These are phyloP conservation scores for Automeris io DNA, from an alignment of 2,888 invertebrate species.

Conservation along the genomic window DNA sequence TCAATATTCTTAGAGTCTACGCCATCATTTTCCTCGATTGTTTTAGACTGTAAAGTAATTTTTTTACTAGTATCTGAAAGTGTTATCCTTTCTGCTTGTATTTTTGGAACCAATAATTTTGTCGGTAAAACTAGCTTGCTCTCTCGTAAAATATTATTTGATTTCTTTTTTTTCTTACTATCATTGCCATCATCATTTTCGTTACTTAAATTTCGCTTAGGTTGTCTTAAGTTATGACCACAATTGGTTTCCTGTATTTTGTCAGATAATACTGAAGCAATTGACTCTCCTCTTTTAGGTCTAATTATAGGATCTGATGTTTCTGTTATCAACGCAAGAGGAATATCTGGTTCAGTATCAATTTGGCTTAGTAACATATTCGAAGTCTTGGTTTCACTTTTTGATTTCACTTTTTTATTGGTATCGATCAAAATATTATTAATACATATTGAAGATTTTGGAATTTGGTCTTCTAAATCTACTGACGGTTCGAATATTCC, in stretches of 20 bases:
- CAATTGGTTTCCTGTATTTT: constrained; percentile 64
- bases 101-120: constrained; percentile 56
- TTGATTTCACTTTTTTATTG: constrained; percentile 55
- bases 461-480: constrained; percentile 81
- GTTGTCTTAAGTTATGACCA: constrained; percentile 64
- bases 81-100: constrained; percentile 53
- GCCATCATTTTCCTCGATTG: constrained; percentile 35
- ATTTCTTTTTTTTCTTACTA: constrained; percentile 63
- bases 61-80: constrained; percentile 45
- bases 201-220: constrained; percentile 57
- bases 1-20: constrained; percentile 41
- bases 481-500: constrained; percentile 84
- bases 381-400: constrained; percentile 36
- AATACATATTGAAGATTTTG: constrained; percentile 74
- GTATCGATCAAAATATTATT: constrained; percentile 48
- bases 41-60: constrained; percentile 38
- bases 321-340: constrained; percentile 58
- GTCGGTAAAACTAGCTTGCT: constrained; percentile 65
- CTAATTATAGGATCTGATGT: constrained; percentile 55
- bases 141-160: constrained; percentile 58
- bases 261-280: constrained; percentile 67
- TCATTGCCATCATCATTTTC: constrained; percentile 56
- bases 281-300: constrained; percentile 66
- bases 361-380: constrained; percentile 44
- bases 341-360: constrained; percentile 64